Base-by-base conservation (phyloP, 2,888 invertebrate species). In the Caenorhabditis sp. region DNA sequence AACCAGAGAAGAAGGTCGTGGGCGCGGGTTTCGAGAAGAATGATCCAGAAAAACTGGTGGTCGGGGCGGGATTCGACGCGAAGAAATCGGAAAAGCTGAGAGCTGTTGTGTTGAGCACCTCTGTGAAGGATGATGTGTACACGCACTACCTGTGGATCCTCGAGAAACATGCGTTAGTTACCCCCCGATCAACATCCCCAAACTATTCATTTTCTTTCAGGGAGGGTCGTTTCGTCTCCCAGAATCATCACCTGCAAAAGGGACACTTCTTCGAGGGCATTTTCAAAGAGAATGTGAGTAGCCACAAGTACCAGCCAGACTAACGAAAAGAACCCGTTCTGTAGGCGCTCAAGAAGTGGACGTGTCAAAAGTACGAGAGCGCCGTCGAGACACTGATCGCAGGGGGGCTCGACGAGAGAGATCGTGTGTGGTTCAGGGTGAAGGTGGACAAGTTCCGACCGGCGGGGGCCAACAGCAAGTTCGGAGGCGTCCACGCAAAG, bases 131-230 rank as follows among this genome's bases (percentile, higher is more conserved):
- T 8, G 46, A 45, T 22, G 30, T 56, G 7, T 26, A 48, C 27
- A 66, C 30, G 3, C 56, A 56, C n/a, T 65, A 43, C 17, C 24
- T 66, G 9, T 66, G 66, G 66, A 24, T 46, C 45, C 27, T 66
- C 11, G 66, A 66, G 8, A 30, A 37, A 8, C 55, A 27, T 22
- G 37, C 39, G 66, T 66, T 7, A 26, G n/a, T n/a, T n/a, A n/a
- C n/a, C n/a, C n/a, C n/a, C n/a, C n/a, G 65, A 45, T 37, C 7
- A 8, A 11, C n/a, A 15, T 27, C 15, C n/a, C 3, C 2, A 26
- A 27, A 13, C 27, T 24, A 5, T 24, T 30, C 30, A 7, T 9
- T 30, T 9, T 30, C 30, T 45, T 45, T 24, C 24, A 45, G 45
- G 22, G 45, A 45, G 17, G 45, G 45, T 24, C 30, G 56, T 1